Conservation (phyloP, 2,797 vertebrate genomes). For the Anniella stebbinsi region DNA sequence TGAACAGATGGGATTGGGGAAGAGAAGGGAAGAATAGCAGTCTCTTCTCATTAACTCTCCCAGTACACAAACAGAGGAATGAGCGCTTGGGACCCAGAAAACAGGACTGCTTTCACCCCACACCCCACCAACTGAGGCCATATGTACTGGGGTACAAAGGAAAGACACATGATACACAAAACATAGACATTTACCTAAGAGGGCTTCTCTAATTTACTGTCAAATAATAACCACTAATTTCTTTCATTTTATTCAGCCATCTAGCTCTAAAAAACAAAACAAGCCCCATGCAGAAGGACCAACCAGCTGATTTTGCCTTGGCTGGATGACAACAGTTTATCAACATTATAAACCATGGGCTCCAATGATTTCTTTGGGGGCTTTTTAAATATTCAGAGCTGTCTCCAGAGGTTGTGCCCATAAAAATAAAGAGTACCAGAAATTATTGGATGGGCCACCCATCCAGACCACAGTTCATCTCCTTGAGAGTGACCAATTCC, state of each 20-base stretch:
- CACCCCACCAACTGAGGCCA: slow-evolving; percentile 67
- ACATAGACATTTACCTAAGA: slow-evolving; percentile 62
- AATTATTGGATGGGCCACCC: not conserved
- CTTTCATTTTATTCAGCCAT: slow-evolving; percentile 37
- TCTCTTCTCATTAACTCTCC: slow-evolving; percentile 86
- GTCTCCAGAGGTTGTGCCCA: not conserved
- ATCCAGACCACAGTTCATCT: not conserved
- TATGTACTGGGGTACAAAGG: slow-evolving; percentile 74
- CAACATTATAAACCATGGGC: slow-evolving; percentile 32
- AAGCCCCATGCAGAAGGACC: not conserved
- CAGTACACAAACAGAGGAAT: slow-evolving; percentile 83
- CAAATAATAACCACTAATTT: slow-evolving; percentile 32
- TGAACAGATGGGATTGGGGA: slow-evolving; percentile 87
- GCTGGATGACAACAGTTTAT: slow-evolving; percentile 30
- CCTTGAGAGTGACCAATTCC: not conserved
- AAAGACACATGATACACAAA: slow-evolving; percentile 59
- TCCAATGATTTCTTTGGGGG: slow-evolving; percentile 34
- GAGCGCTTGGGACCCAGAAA: slow-evolving; percentile 78
- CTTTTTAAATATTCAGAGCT: slow-evolving; percentile 6
- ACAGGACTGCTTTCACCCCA: slow-evolving; percentile 74
- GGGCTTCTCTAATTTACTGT: slow-evolving; percentile 51
- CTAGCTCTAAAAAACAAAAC: slow-evolving; percentile 54
- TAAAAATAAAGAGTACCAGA: not conserved
- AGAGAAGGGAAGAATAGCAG: slow-evolving; percentile 81
- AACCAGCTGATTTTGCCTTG: not conserved